These are phyloP conservation scores for Trichosurus vulpecula DNA, from an alignment of 2,797 vertebrate species.

Conservation along the genomic window DNA sequence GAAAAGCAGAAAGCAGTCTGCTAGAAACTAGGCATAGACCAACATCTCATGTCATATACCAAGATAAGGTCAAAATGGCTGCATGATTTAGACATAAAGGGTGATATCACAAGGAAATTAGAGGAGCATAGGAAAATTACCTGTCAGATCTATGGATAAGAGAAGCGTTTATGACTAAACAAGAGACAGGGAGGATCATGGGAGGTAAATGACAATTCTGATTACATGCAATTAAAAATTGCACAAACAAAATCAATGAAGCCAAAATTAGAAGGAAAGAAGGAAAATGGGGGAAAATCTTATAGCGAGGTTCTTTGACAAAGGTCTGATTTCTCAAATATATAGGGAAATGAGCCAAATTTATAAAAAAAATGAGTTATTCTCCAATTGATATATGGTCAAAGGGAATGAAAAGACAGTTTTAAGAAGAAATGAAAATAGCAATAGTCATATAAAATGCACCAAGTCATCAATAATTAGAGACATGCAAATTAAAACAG, in stretches of 20 bases:
- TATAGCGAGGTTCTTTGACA: neutral
- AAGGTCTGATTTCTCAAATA: neutral
- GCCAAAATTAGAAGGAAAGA: neutral
- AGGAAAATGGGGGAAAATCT: neutral
- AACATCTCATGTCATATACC: neutral
- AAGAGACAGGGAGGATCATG: neutral
- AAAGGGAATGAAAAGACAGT: neutral
- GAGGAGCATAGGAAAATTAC: neutral
- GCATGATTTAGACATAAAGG: neutral
- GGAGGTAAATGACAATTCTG: neutral
- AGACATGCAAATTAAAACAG: neutral
- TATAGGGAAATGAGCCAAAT: neutral
- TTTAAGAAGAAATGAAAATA: neutral
- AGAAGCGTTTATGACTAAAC: neutral
- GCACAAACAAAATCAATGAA: neutral
- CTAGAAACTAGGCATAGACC: neutral
- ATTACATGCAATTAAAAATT: neutral
- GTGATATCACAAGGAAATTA: neutral
- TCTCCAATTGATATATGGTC: neutral
- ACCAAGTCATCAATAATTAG: neutral
- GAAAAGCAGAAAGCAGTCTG: neutral
- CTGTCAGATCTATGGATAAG: neutral
- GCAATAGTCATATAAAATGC: neutral
- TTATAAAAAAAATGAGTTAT: neutral
- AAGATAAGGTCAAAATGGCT: neutral